Percentiles rank a stretch among this genome's conserved stretches.
Conservation (phyloP, 37 sponge, comb jelly and placozoan genomes). For the Crambe crambe region DNA sequence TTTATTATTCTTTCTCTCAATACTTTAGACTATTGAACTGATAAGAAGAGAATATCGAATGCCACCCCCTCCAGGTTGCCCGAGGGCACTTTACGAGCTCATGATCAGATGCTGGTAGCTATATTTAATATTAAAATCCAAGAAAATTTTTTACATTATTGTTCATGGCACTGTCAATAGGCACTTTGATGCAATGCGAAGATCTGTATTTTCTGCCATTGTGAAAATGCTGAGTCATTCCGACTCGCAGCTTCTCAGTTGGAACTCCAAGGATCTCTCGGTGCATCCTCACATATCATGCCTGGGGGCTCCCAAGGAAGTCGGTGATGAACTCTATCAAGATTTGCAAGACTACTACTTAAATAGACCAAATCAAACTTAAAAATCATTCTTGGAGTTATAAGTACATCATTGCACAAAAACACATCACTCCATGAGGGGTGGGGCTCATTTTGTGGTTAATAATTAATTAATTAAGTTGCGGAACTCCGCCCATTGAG, state of each 20-base stretch:
- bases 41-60: slow-evolving; percentile 6
- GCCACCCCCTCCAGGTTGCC: slow-evolving; percentile 41
- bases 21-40: slow-evolving; percentile 9
- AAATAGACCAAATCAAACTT: not conserved
- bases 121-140: not conserved
- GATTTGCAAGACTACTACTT: slow-evolving; percentile 57
- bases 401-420: too few species aligned
- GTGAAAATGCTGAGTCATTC: slow-evolving; percentile 18
- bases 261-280: not conserved
- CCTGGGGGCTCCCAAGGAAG: slow-evolving; percentile 51
- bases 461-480: not conserved
- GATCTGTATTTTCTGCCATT: slow-evolving; percentile 37
- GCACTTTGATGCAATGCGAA: slow-evolving; percentile 8
- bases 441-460: too few species aligned
- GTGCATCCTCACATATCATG: slow-evolving; percentile 1
- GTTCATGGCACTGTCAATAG: slow-evolving; percentile 6
- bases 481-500: not conserved
- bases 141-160: too few species aligned
- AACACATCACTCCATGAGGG: too few species aligned
- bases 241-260: slow-evolving; percentile 10
- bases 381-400: not conserved
- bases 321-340: slow-evolving; percentile 31
- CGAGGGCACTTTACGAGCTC: slow-evolving; percentile 21
- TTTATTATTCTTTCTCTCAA: not conserved
- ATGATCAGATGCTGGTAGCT: slow-evolving; percentile 46